phyloP scores from a whole-genome alignment of 2,797 vertebrate genomes.

The Falco berigora region DNA sequence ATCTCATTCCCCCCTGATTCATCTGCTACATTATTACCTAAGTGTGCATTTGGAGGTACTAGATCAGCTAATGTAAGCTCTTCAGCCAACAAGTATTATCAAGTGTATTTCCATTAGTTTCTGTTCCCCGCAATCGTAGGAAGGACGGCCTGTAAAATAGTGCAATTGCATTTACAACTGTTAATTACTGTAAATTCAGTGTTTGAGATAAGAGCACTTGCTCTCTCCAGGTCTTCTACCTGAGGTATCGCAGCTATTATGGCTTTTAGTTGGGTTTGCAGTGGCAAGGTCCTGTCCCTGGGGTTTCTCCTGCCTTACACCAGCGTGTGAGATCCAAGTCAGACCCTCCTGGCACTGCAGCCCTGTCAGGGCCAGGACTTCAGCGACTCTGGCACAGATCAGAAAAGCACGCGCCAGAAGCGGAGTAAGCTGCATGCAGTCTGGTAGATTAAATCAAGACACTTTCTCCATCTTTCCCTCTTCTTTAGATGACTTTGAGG shows the following conservation, averaged over 20 bases:
- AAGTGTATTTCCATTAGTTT: slow-evolving; percentile 43
- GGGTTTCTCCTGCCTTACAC: not conserved
- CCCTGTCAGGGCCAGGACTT: not conserved
- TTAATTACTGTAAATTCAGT: slow-evolving; percentile 40
- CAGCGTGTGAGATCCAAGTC: rapidly evolving
- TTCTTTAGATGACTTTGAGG: not conserved
- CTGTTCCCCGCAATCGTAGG: not conserved
- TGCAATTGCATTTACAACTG: slow-evolving; percentile 7
- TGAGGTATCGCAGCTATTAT: not conserved
- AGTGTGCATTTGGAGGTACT: not conserved
- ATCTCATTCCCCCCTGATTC: not conserved
- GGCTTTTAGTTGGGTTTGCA: not conserved
- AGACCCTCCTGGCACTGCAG: not conserved
- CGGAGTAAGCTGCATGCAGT: not conserved
- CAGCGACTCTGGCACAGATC: not conserved
- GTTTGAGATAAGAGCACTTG: not conserved
- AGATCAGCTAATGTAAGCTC: slow-evolving; percentile 36
- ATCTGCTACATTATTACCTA: not conserved
- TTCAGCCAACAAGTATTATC: slow-evolving; percentile 8
- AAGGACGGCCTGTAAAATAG: not conserved
- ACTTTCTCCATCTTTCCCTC: not conserved
- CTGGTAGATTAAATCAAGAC: not conserved
- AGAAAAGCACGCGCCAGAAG: not conserved
- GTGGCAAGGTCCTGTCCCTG: rapidly evolving
- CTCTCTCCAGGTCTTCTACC: not conserved